Percentiles rank a stretch among this genome's conserved stretches.
phyloP scores from a whole-genome alignment of 2,113 vertebrate species.

The Silurus meridionalis region DNA sequence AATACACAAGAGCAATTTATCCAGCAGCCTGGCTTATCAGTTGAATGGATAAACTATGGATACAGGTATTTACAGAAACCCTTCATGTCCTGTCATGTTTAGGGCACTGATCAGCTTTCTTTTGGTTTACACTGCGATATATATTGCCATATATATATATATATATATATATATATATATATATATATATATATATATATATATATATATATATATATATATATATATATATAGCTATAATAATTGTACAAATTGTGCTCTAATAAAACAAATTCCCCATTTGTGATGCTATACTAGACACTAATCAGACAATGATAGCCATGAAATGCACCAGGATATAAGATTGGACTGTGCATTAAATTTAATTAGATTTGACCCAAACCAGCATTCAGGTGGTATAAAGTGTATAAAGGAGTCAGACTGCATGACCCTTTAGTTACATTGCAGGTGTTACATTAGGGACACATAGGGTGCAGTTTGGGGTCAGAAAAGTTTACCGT shows the following conservation, averaged over 20 bases:
- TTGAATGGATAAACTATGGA: conserved; percentile 39
- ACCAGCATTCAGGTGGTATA: neutral
- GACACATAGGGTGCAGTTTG: conserved; percentile 1
- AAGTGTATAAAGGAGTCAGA: neutral
- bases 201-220: too few species aligned
- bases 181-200: too few species aligned
- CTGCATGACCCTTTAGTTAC: neutral
- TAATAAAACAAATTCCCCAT: neutral
- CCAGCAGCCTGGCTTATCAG: conserved; percentile 33
- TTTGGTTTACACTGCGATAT: neutral
- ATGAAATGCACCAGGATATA: neutral
- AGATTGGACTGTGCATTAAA: neutral
- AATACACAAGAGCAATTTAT: conserved; percentile 45
- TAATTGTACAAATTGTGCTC: too few species aligned
- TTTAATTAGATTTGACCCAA: neutral
- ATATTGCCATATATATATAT: neutral
- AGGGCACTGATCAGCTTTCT: neutral
- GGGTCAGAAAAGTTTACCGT: conserved; percentile 73
- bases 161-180: too few species aligned
- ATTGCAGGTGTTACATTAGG: neutral
- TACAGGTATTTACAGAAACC: neutral
- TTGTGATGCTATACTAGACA: neutral
- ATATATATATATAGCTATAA: too few species aligned
- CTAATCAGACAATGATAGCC: neutral
- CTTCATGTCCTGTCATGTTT: neutral